These are phyloP conservation scores for Phrynosoma platyrhinos DNA, from an alignment of 2,113 vertebrate genomes.

Conservation along the genomic window DNA sequence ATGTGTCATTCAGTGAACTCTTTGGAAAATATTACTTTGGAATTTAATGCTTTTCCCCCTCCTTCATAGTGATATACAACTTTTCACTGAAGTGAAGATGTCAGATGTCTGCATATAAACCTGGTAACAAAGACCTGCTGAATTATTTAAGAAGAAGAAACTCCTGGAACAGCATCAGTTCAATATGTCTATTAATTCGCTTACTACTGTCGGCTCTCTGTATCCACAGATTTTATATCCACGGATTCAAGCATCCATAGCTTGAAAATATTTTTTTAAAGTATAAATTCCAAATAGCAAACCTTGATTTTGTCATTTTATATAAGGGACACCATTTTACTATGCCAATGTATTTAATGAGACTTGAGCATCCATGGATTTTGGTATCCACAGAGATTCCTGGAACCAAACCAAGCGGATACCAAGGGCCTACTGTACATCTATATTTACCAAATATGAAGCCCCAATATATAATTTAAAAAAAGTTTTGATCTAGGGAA, in stretches of 20 bases:
- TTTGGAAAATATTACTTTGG: fast-evolving
- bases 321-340: too few relatives aligned
- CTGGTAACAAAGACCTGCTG: constrained; percentile 24
- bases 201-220: background rate
- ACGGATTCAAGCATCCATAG: too few relatives aligned
- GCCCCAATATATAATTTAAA: background rate
- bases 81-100: background rate
- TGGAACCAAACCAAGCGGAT: too few relatives aligned
- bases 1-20: fast-evolving
- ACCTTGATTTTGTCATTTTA: too few relatives aligned
- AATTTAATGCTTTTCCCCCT: background rate
- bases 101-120: constrained; percentile 12
- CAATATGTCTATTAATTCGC: background rate
- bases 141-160: constrained; percentile 15
- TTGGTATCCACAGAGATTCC: too few relatives aligned
- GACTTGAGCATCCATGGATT: too few relatives aligned
- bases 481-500: background rate
- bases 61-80: background rate
- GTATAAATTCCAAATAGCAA: too few relatives aligned
- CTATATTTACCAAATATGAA: background rate
- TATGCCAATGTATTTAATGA: too few relatives aligned
- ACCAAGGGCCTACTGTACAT: too few relatives aligned
- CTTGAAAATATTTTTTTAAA: too few relatives aligned
- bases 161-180: background rate
- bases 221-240: too few relatives aligned